phyloP scores from a whole-genome alignment of 2,888 invertebrate species.

The Lamellibrachia satsuma region DNA sequence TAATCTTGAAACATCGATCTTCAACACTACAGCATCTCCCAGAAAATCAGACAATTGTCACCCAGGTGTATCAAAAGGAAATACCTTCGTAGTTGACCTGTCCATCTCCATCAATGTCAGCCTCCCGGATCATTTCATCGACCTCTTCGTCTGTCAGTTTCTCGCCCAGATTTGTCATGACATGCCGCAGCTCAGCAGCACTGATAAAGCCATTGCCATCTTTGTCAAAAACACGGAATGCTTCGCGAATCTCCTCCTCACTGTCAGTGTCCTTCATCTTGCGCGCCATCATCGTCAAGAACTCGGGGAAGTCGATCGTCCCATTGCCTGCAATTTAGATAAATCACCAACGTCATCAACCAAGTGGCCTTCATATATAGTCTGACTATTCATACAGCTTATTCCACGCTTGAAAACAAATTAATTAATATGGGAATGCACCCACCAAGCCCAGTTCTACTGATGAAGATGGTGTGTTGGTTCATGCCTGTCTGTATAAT shows the following conservation, averaged over 20 bases:
- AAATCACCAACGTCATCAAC: not conserved
- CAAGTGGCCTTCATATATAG: not conserved
- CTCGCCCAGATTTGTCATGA: constrained; percentile 99
- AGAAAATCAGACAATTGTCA: not conserved
- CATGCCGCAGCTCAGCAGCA: constrained; percentile 96
- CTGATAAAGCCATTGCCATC: constrained; percentile 99
- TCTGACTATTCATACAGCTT: not conserved
- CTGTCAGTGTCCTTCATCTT: constrained; percentile 99
- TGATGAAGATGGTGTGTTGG: too few relatives aligned
- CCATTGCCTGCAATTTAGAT: constrained; percentile 83
- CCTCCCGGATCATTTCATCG: constrained; percentile 99
- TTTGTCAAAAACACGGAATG: constrained; percentile 97
- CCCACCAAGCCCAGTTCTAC: too few relatives aligned
- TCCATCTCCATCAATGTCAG: constrained; percentile 98
- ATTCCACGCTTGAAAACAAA: not conserved
- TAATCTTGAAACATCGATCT: not conserved
- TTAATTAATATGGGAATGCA: too few relatives aligned
- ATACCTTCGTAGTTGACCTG: constrained; percentile 94
- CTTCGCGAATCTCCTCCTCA: constrained; percentile 98
- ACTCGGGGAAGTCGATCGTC: constrained; percentile 99
- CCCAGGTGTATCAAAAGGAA: not conserved
- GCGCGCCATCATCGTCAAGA: constrained; percentile 99
- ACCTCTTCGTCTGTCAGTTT: constrained; percentile 99
- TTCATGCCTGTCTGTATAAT: too few relatives aligned
- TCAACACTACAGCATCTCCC: not conserved